These are phyloP conservation scores for Amphibalanus amphitrite DNA, from an alignment of 1,140 invertebrate genomes.

Conservation along the genomic window DNA sequence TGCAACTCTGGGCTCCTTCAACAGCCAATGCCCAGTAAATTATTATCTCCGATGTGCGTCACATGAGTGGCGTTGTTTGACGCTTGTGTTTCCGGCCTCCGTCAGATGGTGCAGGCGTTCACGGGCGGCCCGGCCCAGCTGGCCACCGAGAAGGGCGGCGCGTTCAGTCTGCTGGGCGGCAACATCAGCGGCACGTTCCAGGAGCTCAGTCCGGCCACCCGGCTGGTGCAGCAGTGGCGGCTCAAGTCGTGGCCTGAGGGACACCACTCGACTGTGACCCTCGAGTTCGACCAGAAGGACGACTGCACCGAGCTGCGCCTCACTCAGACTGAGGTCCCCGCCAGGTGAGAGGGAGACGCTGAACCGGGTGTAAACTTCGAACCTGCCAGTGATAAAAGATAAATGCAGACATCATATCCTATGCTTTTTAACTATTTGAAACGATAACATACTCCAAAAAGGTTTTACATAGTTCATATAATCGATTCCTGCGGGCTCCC, in stretches of 20 bases:
- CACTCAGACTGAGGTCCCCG: constrained; percentile 45
- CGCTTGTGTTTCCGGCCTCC: constrained; percentile 16
- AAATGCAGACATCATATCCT: too few relatives aligned
- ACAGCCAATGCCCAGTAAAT: not conserved
- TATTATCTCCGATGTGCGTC: constrained; percentile 5
- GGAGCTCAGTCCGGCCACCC: constrained; percentile 40
- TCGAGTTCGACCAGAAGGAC: constrained; percentile 52
- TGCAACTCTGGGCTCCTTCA: not conserved
- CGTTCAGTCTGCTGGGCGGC: constrained; percentile 16
- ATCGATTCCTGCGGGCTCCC: too few relatives aligned
- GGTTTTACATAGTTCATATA: not conserved
- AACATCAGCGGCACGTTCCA: constrained; percentile 17
- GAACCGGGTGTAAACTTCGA: not conserved
- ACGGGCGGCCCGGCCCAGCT: constrained; percentile 27
- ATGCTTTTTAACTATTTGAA: too few relatives aligned
- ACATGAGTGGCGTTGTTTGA: too few relatives aligned
- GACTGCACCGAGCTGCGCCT: constrained; percentile 12
- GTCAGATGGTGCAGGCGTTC: constrained; percentile 75
- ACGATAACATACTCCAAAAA: too few relatives aligned
- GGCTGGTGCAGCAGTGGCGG: constrained; percentile 85
- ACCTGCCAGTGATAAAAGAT: too few relatives aligned
- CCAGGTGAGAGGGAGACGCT: constrained; percentile 28
- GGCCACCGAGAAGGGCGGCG: constrained; percentile 12
- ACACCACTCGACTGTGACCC: constrained; percentile 75
- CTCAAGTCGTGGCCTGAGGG: constrained; percentile 83